These are phyloP conservation scores for Drosophila suzukii DNA, from an alignment of 1,140 invertebrate species.

Conservation along the genomic window DNA sequence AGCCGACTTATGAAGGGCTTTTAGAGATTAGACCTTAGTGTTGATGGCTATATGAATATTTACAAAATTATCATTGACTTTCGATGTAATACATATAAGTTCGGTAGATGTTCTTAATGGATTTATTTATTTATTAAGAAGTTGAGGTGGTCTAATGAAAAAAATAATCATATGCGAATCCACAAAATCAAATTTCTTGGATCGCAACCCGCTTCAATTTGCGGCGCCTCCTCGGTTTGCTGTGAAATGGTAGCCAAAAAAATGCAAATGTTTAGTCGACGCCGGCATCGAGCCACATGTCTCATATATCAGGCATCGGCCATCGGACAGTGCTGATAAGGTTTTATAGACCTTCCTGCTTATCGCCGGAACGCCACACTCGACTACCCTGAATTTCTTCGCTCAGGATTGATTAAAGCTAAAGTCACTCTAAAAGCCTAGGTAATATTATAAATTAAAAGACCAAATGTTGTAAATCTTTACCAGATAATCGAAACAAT, in stretches of 20 bases:
- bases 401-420: slow-evolving; percentile 3
- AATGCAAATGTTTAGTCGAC: slow-evolving; percentile 45
- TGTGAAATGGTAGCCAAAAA: slow-evolving; percentile 13
- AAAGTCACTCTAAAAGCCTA: not conserved
- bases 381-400: slow-evolving; percentile 8
- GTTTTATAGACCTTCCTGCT: slow-evolving; percentile 80
- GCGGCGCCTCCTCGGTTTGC: not conserved
- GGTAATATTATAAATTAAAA: too few species aligned
- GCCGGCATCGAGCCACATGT: slow-evolving; percentile 12
- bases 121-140: not conserved
- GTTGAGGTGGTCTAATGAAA: not conserved
- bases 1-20: too few species aligned
- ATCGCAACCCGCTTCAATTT: not conserved
- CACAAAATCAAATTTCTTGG: not conserved
- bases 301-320: slow-evolving; percentile 29
- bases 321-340: slow-evolving; percentile 42
- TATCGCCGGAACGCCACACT: slow-evolving; percentile 51
- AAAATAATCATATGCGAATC: not conserved
- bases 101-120: not conserved
- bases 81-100: not conserved
- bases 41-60: too few species aligned
- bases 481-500: too few species aligned
- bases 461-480: too few species aligned
- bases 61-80: too few species aligned
- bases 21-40: too few species aligned